Base-by-base conservation (phyloP, 2,113 vertebrate genomes). In the Narcine bancroftii region DNA sequence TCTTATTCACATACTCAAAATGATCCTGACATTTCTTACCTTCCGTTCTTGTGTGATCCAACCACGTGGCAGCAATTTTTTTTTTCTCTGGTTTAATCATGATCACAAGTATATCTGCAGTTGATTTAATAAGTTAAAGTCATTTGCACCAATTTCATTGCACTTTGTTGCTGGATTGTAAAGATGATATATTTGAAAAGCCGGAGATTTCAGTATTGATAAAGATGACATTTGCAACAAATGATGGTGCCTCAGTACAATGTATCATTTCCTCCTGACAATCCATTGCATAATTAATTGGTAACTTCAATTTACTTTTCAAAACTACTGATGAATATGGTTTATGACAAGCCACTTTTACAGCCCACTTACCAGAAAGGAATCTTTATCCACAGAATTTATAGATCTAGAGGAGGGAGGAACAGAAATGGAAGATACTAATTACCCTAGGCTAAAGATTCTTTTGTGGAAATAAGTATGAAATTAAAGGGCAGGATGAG, bases 171-270 rank as follows among this genome's bases (percentile, higher is more conserved):
- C 26, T 15, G 24, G 65, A 69, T 69, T 69, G 66, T 24, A 69
- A 91, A 33, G 39, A 45, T 47, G 65, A 69, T 91, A 69, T 15
- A 91, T 91, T 91, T 71, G 24, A 47, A 71, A 91, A 69, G 60
- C n/a, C 7, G 60, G 26, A 13, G 10, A 42, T 45, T 65, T 45
- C 9, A 69, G 29, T 63, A 45, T 69, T 69, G 42, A 45, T 15
- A 11, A 1, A 91, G 65, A 13, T 71, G 89, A 47, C 5, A 10
- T 47, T 26, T 63, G 65, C 60, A 91, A 42, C 63, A 91, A n/a
- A 60, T 69, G 4, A 45, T 66, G 45, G 29, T 2, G 4, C 33
- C 65, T 15, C 21, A 71, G 89, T 13, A 29, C 71, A 33, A 71
- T 69, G 24, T 69, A 33, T 29, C n/a, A 91, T 91, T 69, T 91